Percentiles rank a stretch among this genome's conserved stretches.
Conservation (phyloP, 2,113 vertebrate genomes). For the Noturus placidus region DNA sequence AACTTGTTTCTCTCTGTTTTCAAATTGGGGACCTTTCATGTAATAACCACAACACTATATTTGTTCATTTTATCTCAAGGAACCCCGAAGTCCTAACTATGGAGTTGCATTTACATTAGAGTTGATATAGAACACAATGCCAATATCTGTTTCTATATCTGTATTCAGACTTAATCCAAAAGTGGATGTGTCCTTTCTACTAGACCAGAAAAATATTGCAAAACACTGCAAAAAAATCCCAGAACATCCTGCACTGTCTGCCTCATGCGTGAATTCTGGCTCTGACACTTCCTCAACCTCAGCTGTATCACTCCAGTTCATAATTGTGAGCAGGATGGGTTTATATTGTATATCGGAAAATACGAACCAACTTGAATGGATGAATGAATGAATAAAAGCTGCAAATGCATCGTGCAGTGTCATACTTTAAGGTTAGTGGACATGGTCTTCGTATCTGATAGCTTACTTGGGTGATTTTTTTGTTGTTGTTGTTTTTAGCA, state of each 20-base stretch:
- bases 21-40: too few species aligned
- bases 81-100: not conserved
- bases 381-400: not conserved
- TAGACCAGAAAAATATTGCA: not conserved
- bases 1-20: too few species aligned
- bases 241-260: not conserved
- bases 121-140: not conserved
- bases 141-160: not conserved
- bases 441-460: not conserved
- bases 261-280: not conserved
- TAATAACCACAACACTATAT: not conserved
- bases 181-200: not conserved
- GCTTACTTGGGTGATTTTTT: not conserved
- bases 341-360: not conserved
- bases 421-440: not conserved
- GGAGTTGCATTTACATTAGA: not conserved
- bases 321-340: too few species aligned
- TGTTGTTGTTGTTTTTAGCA: not conserved
- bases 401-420: not conserved
- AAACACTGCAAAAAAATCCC: not conserved
- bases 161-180: not conserved
- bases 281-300: not conserved
- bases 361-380: not conserved
- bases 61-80: not conserved
- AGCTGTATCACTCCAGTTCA: too few species aligned